Evolutionary conservation across 2,888 invertebrate species (phyloP).

Genomic region (Deroplatys truncata): DNA sequence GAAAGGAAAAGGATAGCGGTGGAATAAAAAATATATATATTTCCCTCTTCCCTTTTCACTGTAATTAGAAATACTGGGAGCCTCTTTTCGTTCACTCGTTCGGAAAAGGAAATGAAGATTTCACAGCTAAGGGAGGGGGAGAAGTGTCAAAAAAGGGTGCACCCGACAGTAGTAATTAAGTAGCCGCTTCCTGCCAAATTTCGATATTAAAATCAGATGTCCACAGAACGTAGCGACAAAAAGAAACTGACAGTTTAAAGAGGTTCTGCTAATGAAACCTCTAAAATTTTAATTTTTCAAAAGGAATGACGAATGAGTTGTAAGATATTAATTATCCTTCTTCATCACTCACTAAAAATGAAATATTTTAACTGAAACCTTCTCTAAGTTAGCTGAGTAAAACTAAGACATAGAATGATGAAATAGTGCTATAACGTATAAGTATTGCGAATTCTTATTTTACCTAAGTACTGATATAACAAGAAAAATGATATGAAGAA

Average conservation of each 20-base stretch:
- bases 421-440: too few relatives aligned
- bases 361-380: too few relatives aligned
- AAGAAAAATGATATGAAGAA: too few relatives aligned
- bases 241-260: not conserved
- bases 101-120: not conserved
- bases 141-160: not conserved
- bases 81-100: not conserved
- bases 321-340: not conserved
- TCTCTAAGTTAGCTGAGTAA: too few relatives aligned
- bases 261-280: not conserved
- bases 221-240: not conserved
- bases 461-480: too few relatives aligned
- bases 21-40: not conserved
- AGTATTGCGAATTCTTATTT: too few relatives aligned
- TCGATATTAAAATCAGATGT: not conserved
- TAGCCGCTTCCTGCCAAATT: not conserved
- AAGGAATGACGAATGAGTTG: not conserved
- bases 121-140: not conserved
- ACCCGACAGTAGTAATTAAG: not conserved
- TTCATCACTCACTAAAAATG: not conserved
- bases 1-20: not conserved
- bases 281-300: not conserved
- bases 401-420: too few relatives aligned
- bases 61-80: not conserved
- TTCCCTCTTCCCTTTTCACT: not conserved